These are phyloP conservation scores for Amazona vittata DNA, from an alignment of 2,113 vertebrate species.

Conservation along the genomic window DNA sequence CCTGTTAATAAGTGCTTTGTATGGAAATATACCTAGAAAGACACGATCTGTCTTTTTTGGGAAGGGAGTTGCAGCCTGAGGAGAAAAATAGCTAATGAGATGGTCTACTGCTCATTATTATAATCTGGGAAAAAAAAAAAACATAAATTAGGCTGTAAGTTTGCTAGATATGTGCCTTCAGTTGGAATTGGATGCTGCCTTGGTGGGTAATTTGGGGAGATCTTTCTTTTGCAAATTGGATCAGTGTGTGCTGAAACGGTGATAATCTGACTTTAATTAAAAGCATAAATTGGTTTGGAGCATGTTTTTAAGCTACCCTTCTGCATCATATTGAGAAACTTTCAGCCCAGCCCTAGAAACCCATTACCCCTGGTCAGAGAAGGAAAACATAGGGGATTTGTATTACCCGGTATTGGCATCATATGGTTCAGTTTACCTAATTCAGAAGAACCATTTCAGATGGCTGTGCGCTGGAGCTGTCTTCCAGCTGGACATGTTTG, in stretches of 20 bases:
- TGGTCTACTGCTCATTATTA: constrained; percentile 49
- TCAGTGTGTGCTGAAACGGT: constrained; percentile 40
- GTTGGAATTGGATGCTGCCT: constrained; percentile 44
- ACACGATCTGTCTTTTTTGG: constrained; percentile 60
- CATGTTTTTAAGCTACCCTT: constrained; percentile 19
- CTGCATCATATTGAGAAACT: constrained; percentile 14
- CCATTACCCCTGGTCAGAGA: not conserved
- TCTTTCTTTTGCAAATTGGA: constrained; percentile 58
- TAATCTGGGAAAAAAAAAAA: constrained; percentile 27
- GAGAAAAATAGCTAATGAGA: constrained; percentile 51
- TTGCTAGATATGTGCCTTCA: constrained; percentile 1
- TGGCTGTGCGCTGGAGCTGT: not conserved
- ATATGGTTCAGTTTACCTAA: not conserved
- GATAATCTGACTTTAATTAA: constrained; percentile 67
- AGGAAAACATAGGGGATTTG: not conserved
- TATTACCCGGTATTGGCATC: not conserved
- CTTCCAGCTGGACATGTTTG: not conserved
- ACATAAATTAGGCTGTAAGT: constrained; percentile 48
- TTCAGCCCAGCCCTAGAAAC: not conserved
- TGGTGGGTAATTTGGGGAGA: constrained; percentile 54
- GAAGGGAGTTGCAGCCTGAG: constrained; percentile 47
- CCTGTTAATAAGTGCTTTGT: constrained; percentile 72
- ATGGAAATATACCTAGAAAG: constrained; percentile 73
- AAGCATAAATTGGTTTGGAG: constrained; percentile 52
- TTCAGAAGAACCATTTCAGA: not conserved